Percentiles rank a stretch among this genome's conserved stretches.
phyloP scores from a whole-genome alignment of 2,888 invertebrate genomes.

The Hermodice carunculata region DNA sequence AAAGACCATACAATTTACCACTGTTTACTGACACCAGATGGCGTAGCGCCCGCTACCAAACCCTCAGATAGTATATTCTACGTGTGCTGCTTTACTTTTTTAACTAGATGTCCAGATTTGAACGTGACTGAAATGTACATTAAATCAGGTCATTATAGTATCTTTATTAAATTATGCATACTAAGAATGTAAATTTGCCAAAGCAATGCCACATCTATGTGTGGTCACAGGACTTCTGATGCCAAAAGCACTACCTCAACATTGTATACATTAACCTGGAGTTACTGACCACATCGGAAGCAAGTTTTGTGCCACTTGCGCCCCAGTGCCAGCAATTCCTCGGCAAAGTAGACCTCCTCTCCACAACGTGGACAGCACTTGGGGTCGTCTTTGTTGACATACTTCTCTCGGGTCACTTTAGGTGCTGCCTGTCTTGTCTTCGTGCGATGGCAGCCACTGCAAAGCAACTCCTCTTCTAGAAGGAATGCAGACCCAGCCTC shows the following conservation, averaged over 20 bases:
- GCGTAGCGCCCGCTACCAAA: too few relatives aligned
- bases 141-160: too few relatives aligned
- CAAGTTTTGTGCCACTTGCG: slow-evolving; percentile 72
- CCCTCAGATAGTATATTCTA: too few relatives aligned
- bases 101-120: too few relatives aligned
- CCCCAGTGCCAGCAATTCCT: slow-evolving; percentile 71
- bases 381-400: slow-evolving; percentile 74
- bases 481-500: slow-evolving; percentile 32
- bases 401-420: slow-evolving; percentile 1
- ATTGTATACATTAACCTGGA: background rate
- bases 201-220: background rate
- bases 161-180: too few relatives aligned
- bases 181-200: background rate
- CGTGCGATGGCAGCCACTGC: slow-evolving; percentile 19
- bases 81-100: too few relatives aligned
- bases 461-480: slow-evolving; percentile 13
- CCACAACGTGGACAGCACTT: slow-evolving; percentile 88
- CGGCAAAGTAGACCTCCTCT: slow-evolving; percentile 72
- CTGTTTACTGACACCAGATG: too few relatives aligned
- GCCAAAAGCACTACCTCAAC: background rate
- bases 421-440: slow-evolving; percentile 5
- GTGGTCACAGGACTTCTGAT: background rate
- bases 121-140: too few relatives aligned
- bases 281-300: slow-evolving; percentile 71
- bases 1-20: too few relatives aligned